These are phyloP conservation scores for Panonychus citri DNA, from an alignment of 1,140 invertebrate species.

Conservation along the genomic window DNA sequence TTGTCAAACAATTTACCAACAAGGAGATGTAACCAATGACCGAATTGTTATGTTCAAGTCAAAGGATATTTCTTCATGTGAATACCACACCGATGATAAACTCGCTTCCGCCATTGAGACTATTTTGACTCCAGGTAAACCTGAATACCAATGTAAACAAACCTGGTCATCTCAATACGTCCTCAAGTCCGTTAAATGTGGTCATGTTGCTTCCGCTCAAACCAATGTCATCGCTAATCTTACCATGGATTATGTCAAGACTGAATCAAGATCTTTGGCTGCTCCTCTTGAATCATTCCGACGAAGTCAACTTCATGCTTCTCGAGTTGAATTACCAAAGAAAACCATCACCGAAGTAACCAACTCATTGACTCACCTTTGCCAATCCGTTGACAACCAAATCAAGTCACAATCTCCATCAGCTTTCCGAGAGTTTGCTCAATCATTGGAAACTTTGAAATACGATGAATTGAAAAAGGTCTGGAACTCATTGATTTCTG, in stretches of 20 bases:
- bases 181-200: not conserved
- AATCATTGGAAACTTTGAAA: not conserved
- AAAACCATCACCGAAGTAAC: not conserved
- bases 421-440: not conserved
- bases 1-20: slow-evolving; percentile 8
- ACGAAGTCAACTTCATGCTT: not conserved
- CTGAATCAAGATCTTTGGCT: not conserved
- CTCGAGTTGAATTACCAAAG: not conserved
- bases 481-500: not conserved
- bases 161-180: not conserved
- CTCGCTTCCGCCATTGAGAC: not conserved
- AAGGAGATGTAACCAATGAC: not conserved
- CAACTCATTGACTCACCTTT: not conserved
- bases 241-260: not conserved
- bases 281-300: not conserved
- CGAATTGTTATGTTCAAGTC: not conserved
- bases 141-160: not conserved
- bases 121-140: not conserved
- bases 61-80: slow-evolving; percentile 4
- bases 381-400: not conserved
- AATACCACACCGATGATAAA: not conserved
- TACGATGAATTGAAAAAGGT: not conserved
- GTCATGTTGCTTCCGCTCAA: not conserved
- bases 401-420: not conserved
- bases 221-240: not conserved